Evolutionary conservation across 1,140 invertebrate species (phyloP).

Genomic region (Schlechtendalia chinensis): DNA sequence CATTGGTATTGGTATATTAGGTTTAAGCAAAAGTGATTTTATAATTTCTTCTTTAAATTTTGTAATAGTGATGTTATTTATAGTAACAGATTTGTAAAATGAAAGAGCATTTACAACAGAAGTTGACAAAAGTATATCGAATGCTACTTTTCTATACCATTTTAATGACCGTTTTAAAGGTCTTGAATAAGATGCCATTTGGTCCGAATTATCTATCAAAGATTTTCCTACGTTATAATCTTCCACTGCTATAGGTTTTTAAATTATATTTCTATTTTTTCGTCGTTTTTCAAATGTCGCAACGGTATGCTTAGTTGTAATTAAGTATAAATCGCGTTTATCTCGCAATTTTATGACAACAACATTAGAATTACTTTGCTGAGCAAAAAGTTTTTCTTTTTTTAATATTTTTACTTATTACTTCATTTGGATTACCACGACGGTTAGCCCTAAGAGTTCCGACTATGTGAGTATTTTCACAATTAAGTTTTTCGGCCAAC

Average conservation of each 20-base stretch:
- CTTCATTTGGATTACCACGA: constrained; percentile 13
- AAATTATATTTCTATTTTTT: constrained; percentile 42
- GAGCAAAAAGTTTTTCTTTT: constrained; percentile 5
- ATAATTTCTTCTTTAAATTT: constrained; percentile 11
- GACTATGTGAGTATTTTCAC: constrained; percentile 36
- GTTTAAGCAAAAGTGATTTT: background rate
- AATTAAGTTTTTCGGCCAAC: too few relatives aligned
- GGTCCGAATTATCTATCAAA: constrained; percentile 20
- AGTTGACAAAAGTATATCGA: constrained; percentile 21
- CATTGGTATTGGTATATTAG: background rate
- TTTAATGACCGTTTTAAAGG: constrained; percentile 24
- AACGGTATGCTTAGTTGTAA: constrained; percentile 52
- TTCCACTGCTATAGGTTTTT: constrained; percentile 24
- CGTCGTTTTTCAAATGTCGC: constrained; percentile 31
- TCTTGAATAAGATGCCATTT: constrained; percentile 21
- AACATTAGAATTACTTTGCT: constrained; percentile 47
- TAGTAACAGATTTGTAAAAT: background rate
- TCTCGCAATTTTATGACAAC: constrained; percentile 53
- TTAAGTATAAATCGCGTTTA: constrained; percentile 52
- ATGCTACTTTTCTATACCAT: constrained; percentile 20
- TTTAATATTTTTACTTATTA: constrained; percentile 7
- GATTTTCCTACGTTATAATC: constrained; percentile 42
- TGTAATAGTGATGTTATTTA: background rate
- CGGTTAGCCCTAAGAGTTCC: constrained; percentile 20
- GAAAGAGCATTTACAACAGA: constrained; percentile 25